Conservation (phyloP, 2,888 invertebrate genomes). For the Agelastica alni region DNA sequence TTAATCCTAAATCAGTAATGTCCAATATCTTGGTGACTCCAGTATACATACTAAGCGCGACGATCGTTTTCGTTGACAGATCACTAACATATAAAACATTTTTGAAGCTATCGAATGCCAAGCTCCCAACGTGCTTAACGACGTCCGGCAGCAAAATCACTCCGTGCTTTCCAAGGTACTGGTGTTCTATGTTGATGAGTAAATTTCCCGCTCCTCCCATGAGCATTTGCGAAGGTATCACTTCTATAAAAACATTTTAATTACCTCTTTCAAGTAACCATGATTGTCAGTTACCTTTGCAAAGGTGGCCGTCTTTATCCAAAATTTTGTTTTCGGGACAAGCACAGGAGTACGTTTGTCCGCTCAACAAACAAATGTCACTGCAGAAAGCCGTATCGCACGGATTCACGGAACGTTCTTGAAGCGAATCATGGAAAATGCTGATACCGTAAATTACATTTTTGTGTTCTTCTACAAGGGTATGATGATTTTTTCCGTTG, state of each 20-base stretch:
- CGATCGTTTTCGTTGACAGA: slow-evolving; percentile 56
- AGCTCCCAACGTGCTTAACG: slow-evolving; percentile 64
- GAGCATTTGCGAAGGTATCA: slow-evolving; percentile 58
- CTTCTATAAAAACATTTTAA: slow-evolving; percentile 45
- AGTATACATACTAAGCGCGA: slow-evolving; percentile 52
- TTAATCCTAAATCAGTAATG: slow-evolving; percentile 56
- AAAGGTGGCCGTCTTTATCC: slow-evolving; percentile 60
- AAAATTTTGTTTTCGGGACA: slow-evolving; percentile 77
- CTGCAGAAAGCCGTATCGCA: slow-evolving; percentile 69
- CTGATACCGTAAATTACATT: slow-evolving; percentile 68
- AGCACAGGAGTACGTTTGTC: slow-evolving; percentile 66
- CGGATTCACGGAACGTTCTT: slow-evolving; percentile 61
- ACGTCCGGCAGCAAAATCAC: slow-evolving; percentile 52
- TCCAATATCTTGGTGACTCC: slow-evolving; percentile 48
- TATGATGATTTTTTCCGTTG: slow-evolving; percentile 66
- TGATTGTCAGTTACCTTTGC: slow-evolving; percentile 62
- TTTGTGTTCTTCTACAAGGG: slow-evolving; percentile 59
- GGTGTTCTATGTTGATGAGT: slow-evolving; percentile 68
- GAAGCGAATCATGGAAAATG: slow-evolving; percentile 73
- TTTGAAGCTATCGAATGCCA: slow-evolving; percentile 67
- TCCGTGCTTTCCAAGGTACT: slow-evolving; percentile 68
- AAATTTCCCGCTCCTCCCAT: slow-evolving; percentile 63
- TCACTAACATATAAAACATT: slow-evolving; percentile 62
- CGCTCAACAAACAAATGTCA: slow-evolving; percentile 76
- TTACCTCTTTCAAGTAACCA: background rate